Conservation (phyloP, 2,888 invertebrate genomes). For the Dynastes hyllus region DNA sequence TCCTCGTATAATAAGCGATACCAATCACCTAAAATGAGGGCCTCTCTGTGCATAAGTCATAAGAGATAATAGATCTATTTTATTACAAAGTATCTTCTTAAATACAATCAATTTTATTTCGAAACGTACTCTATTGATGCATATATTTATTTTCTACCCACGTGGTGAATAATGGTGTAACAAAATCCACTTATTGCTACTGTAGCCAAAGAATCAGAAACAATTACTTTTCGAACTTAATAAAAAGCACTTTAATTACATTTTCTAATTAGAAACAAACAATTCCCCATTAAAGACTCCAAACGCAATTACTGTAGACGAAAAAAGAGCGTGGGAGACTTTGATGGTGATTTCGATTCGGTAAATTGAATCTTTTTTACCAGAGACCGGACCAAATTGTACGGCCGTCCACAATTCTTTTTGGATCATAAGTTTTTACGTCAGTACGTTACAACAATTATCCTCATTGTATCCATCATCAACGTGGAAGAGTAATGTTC, state of each 20-base stretch:
- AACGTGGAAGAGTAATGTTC: background rate
- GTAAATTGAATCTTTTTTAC: slow-evolving; percentile 7
- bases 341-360: slow-evolving; percentile 14
- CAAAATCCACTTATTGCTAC: no score
- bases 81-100: no score
- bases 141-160: no score
- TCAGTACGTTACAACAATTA: background rate
- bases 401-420: background rate
- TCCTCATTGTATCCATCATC: slow-evolving; percentile 1
- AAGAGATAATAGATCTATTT: no score
- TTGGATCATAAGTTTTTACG: background rate
- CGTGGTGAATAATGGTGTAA: no score
- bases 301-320: slow-evolving; percentile 19
- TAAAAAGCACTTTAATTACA: slow-evolving; percentile 3
- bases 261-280: slow-evolving; percentile 25
- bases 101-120: no score
- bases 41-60: no score
- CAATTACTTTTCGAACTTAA: background rate
- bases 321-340: slow-evolving; percentile 11
- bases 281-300: slow-evolving; percentile 20
- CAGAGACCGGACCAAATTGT: background rate
- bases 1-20: no score
- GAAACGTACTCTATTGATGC: no score
- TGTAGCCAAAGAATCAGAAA: background rate
- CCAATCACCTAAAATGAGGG: no score